Conservation (phyloP, 2,888 invertebrate species). For the Schizaphis graminum region DNA sequence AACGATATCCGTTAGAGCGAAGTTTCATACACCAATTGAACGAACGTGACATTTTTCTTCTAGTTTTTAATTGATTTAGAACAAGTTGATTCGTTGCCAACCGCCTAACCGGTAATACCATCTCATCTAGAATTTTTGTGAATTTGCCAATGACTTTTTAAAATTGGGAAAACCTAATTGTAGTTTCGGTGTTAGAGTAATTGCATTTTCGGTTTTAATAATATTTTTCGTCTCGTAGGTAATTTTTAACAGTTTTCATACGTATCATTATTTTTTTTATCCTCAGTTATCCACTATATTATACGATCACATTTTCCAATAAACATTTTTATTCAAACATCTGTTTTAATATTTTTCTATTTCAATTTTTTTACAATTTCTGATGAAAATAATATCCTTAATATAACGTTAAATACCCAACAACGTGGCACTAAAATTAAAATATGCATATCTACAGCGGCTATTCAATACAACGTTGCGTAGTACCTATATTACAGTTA, state of each 20-base stretch:
- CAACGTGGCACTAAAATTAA: not conserved
- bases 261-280: not conserved
- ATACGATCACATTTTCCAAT: not conserved
- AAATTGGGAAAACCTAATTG: slow-evolving; percentile 11
- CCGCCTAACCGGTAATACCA: not conserved
- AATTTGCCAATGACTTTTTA: slow-evolving; percentile 27
- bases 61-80: slow-evolving; percentile 12
- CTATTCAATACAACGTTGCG: not conserved
- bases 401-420: not conserved
- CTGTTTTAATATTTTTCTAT: not conserved
- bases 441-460: not conserved
- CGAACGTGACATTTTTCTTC: not conserved
- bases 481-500: not conserved
- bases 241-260: not conserved
- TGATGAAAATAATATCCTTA: not conserved
- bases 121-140: not conserved
- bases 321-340: not conserved
- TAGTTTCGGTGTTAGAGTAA: not conserved
- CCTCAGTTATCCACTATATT: not conserved
- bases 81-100: slow-evolving; percentile 28
- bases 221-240: not conserved
- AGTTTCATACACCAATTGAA: not conserved
- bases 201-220: not conserved
- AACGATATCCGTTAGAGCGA: not conserved
- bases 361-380: not conserved